Evolutionary conservation across 2,888 invertebrate genomes (phyloP), one percentile per base, ranked within the genome.

Genomic region (Sarcophaga caerulescens): DNA sequence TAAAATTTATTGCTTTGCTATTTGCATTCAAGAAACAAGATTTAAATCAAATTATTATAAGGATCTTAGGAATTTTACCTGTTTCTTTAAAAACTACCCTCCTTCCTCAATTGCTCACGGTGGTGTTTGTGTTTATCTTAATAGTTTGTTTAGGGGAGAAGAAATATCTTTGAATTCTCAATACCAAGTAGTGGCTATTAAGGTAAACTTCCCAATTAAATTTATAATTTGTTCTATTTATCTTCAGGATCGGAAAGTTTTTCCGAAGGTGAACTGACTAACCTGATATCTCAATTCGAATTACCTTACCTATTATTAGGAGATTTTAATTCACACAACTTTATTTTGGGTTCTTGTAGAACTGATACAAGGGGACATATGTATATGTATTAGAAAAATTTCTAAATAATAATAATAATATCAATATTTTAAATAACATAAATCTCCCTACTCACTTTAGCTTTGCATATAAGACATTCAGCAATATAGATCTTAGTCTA

Each of bases 1-100:
- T 57, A 57, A 77, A 81, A 77, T 76, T 23, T 75, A 81, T 11
- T 73, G 62, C 35, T 25, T 85, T 25, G 52, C 77, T 17, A 71
- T 71, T 6, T 66, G 81, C 21, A 68, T 77, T 17, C 76, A 84
- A 23, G 83, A 83, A 78, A 66, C 73, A 4, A 78, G 73, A 66
- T 78, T 73, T 62, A 83, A 78, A 78, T 68, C 23, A 8, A 73
- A 47, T 52, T 2, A 62, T 45, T 17, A 25, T 59, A 25, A 11
- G 11, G 68, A 78, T 52, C 23, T 77, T 44, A 71, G 77, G 47
- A 71, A 83, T 57, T 84, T 62, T 52, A 84, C 73, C 14, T 79
- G 52, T 19, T 83, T 65, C 70, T 65, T 19, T 65, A 83, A 83
- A 73, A 77, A 77, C 65, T 17, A 10, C 17, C 4, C 57, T 57